Evolutionary conservation across 2,797 vertebrate species (phyloP).

Genomic region (Pterois miles): DNA sequence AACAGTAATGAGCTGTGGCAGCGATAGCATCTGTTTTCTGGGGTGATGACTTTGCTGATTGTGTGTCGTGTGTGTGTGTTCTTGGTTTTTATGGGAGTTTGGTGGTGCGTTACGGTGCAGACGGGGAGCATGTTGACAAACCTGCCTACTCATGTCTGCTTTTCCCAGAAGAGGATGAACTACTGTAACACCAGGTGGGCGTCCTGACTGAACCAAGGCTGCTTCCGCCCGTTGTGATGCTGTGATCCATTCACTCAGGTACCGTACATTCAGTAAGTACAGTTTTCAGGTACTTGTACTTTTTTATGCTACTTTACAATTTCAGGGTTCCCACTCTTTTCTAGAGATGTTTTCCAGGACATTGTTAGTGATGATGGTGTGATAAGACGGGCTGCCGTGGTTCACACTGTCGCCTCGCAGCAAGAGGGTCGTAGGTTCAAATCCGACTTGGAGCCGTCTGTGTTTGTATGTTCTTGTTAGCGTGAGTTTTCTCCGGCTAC

Average conservation of each 20-base stretch:
- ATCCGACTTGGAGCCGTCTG: too few species aligned
- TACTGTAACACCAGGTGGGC: background rate
- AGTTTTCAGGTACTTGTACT: background rate
- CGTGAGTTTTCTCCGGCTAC: too few species aligned
- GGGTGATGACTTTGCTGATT: conserved; percentile 30
- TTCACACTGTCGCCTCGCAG: too few species aligned
- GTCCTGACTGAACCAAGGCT: background rate
- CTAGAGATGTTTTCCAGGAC: too few species aligned
- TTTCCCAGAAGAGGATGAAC: background rate
- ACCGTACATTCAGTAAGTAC: background rate
- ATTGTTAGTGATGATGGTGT: too few species aligned
- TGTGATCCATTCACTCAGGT: background rate
- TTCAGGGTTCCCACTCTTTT: too few species aligned
- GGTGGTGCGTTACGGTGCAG: background rate
- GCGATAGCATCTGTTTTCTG: conserved; percentile 46
- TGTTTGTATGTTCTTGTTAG: too few species aligned
- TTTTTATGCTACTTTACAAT: too few species aligned
- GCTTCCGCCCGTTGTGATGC: background rate
- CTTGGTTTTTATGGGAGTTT: background rate
- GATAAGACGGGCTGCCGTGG: too few species aligned
- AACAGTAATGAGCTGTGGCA: conserved; percentile 42
- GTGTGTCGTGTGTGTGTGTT: conserved; percentile 1
- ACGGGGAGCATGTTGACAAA: background rate
- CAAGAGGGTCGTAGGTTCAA: too few species aligned
- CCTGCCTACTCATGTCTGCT: background rate